Conservation (phyloP, 2,113 vertebrate species). For the Cyprinodon variegatus region DNA sequence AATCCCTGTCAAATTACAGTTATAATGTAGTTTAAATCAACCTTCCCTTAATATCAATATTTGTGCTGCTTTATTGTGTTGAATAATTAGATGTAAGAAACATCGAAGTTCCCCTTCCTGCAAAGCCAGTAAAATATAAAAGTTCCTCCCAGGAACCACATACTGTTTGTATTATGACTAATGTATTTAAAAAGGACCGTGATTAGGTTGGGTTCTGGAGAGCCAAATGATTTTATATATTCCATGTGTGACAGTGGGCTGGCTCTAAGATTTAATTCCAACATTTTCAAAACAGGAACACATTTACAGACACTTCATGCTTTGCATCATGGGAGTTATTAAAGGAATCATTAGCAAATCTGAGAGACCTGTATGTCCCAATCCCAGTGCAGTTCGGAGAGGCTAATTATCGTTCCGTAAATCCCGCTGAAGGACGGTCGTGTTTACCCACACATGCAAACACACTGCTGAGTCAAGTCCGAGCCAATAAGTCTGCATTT, state of each 20-base stretch:
- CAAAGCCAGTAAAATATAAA: slow-evolving; percentile 32
- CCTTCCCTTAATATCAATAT: slow-evolving; percentile 2
- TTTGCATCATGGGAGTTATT: slow-evolving; percentile 33
- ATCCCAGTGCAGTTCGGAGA: slow-evolving; percentile 41
- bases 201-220: slow-evolving; percentile 22
- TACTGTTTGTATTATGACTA: neutral
- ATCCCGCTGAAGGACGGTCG: slow-evolving; percentile 32
- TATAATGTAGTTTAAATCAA: neutral
- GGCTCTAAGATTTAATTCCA: neutral
- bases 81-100: slow-evolving; percentile 49
- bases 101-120: neutral
- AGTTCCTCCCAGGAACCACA: slow-evolving; percentile 13
- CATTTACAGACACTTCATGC: neutral
- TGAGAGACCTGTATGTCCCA: slow-evolving; percentile 36
- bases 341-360: slow-evolving; percentile 58
- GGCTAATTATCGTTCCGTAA: slow-evolving; percentile 55
- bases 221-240: slow-evolving; percentile 6
- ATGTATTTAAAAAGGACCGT: slow-evolving; percentile 13
- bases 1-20: neutral
- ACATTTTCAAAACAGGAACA: slow-evolving; percentile 6
- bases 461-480: slow-evolving; percentile 40
- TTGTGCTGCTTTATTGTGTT: neutral
- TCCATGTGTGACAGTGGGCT: neutral
- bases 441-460: slow-evolving; percentile 17
- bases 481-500: slow-evolving; percentile 36